Base-by-base conservation (phyloP, 2,888 invertebrate genomes). In the Zeuzera pyrina region DNA sequence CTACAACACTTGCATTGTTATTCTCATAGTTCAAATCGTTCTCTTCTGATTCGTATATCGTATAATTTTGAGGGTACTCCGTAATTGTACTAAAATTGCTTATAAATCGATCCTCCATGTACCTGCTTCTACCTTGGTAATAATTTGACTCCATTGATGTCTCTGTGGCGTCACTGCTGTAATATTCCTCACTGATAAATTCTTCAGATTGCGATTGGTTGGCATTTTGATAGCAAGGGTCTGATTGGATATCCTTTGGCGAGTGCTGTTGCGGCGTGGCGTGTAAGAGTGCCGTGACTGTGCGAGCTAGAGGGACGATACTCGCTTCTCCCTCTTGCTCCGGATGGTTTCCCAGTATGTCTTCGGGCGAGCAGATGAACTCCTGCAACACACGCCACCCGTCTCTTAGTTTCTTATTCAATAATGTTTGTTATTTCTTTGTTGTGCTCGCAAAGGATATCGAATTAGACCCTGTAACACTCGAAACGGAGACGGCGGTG, bases 361-460 rank as follows among this genome's bases (percentile, higher is more conserved):
- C 87, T 62, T 83, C 85, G 71, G 87, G 79, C 79, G 85, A 84
- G 78, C 88, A 88, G 77, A 88, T 76, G 77, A 76, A 81, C 81
- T 87, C 88, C 88, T 88, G 88, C 87, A 88, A 88, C 88, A 87
- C 84, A 84, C 28, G 84, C 84, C 84, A 84, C 76, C 72, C 74
- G 54, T 61, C 66, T 64, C 66, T 72, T 72, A 69, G 64, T 67
- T 52, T 64, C 60, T 56, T 44, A 57, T 53, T 44, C 38, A 52
- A 56, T 47, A 47, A 39, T 43, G 34, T 45, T 43, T 52, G 42
- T 51, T 37, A 41, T 38, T 33, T 40, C 38, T 38, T 36, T 35
- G 33, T 40, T 39, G 41, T 51, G 54, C 66, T 64, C 65, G 63
- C 64, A 49, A 67, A 65, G 60, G 65, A 72, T 73, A 69, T 60